Evolutionary conservation across 2,888 invertebrate species (phyloP), one percentile per base, ranked within the genome.

Genomic region (Idaea straminata): DNA sequence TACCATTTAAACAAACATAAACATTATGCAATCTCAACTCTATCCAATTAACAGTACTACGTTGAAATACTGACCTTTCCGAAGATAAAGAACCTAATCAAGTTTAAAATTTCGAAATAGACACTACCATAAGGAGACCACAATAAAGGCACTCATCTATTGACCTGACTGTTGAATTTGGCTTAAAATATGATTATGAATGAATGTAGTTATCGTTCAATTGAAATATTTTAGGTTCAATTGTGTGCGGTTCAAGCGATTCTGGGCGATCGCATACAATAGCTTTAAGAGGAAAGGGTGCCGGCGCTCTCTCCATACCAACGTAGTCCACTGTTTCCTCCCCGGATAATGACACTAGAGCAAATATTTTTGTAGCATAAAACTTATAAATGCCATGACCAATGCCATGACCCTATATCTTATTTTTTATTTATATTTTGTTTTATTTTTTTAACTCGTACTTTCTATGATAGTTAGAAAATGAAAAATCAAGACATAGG

Each of bases 61-160:
- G 7, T 34, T 60, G 25, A 34, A 13, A 62, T 2, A 36, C 57
- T 62, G 66, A 68, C 64, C 66, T 68, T 66, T 66, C 60, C 61
- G 34, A 64, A 61, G 61, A 63, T 58, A 59, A n/a, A 66, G 62
- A 66, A 61, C 62, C 66, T 66, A 64, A 66, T 66, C 68, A 66
- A 57, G 61, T 35, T 62, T 63, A 59, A 57, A 16, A 58, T 68
- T 64, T 62, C 57, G 47, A 47, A 47, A 47, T 47, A 47, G 47
- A 47, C 47, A 47, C 47, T 10, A 47, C 13, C 7, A 47, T 47
- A 10, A 25, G 47, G 47, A 47, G 47, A 47, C 3, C 47, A 47
- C 47, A 47, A 47, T 47, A 13, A 47, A 47, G 47, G 10, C 47
- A 47, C 47, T 47, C 47, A 47, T 47, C 47, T 47, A 6, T 47